phyloP scores from a whole-genome alignment of 2,113 vertebrate genomes.

The Camelus bactrianus region DNA sequence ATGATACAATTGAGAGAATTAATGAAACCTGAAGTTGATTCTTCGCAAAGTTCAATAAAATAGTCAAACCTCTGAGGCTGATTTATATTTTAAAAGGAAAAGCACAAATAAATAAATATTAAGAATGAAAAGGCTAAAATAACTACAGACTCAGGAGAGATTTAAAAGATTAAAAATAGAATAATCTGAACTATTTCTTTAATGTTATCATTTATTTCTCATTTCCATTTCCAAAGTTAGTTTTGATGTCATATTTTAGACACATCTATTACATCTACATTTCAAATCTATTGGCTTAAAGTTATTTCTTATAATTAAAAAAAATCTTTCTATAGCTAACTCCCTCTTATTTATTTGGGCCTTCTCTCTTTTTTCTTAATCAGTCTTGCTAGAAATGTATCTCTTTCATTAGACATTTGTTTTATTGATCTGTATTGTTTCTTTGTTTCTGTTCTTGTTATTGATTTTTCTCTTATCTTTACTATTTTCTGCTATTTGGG shows the following conservation, averaged over 20 bases:
- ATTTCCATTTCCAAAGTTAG: background rate
- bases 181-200: background rate
- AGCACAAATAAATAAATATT: background rate
- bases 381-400: background rate
- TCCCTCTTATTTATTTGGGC: background rate
- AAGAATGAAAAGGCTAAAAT: background rate
- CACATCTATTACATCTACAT: background rate
- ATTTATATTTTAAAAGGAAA: background rate
- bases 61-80: background rate
- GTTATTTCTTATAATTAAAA: background rate
- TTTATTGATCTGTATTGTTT: background rate
- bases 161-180: background rate
- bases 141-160: background rate
- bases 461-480: conserved; percentile 6
- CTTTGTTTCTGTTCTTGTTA: background rate
- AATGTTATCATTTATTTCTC: background rate
- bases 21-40: background rate
- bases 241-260: background rate
- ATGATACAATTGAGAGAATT: background rate
- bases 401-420: background rate
- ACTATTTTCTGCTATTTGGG: background rate
- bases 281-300: background rate
- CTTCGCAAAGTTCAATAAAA: background rate
- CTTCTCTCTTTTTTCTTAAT: conserved; percentile 8
- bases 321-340: background rate